Conservation (phyloP, 2,797 vertebrate genomes). For the Scyliorhinus canicula region DNA sequence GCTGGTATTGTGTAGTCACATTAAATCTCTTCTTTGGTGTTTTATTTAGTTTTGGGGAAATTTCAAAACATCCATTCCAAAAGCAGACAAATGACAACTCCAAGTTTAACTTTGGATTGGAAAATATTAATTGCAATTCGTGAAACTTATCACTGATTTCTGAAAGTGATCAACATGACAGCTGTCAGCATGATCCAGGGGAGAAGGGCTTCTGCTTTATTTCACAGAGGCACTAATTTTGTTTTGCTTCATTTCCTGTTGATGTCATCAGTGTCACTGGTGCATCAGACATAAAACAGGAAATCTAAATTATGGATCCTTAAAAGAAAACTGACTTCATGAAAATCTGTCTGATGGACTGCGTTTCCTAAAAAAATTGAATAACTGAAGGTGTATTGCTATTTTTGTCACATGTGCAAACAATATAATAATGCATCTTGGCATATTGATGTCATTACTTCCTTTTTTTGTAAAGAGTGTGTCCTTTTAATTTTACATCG, state of each 20-base stretch:
- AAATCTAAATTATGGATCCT: not conserved
- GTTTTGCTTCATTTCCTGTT: not conserved
- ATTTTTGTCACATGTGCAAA: not conserved
- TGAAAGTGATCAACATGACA: not conserved
- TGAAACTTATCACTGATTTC: not conserved
- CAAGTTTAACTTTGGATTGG: not conserved
- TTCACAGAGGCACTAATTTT: slow-evolving; percentile 9
- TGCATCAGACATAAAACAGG: not conserved
- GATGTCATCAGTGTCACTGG: not conserved
- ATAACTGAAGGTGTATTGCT: not conserved
- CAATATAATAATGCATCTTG: not conserved
- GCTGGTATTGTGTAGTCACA: not conserved
- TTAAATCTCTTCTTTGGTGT: not conserved
- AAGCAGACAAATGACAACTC: not conserved
- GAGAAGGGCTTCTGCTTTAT: not conserved
- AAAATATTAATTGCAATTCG: not conserved
- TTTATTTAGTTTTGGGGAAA: not conserved
- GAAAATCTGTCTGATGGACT: not conserved
- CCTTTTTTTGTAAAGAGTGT: not conserved
- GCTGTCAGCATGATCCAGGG: not conserved
- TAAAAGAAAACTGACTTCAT: not conserved
- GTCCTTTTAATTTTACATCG: not conserved
- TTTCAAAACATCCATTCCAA: not conserved
- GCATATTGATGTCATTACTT: not conserved
- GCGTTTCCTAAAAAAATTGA: not conserved